Conservation (phyloP, 2,797 vertebrate species). For the Simalia tracyae region DNA sequence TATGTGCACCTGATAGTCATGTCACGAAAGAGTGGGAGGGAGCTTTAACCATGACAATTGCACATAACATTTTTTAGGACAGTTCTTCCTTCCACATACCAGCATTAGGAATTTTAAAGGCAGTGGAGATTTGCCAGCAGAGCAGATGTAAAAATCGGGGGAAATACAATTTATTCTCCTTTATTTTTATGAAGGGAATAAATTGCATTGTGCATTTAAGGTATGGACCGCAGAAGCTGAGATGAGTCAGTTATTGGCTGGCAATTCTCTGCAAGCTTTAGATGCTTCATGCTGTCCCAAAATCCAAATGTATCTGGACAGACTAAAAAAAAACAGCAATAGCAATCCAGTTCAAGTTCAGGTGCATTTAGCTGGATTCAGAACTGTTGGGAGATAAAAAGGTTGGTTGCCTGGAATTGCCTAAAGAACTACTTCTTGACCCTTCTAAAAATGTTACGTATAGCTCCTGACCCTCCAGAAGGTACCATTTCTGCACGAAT, state of each 20-base stretch:
- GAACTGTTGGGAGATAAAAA: neutral
- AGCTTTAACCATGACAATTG: neutral
- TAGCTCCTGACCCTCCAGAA: neutral
- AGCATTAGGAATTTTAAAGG: neutral
- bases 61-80: neutral
- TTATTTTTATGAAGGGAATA: neutral
- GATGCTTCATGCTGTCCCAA: neutral
- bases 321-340: neutral
- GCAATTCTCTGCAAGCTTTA: neutral
- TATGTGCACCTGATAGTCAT: neutral
- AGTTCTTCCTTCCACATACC: neutral
- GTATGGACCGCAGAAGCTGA: neutral
- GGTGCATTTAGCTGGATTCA: neutral
- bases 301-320: neutral
- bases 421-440: neutral
- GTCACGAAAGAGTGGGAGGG: neutral
- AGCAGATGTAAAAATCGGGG: neutral
- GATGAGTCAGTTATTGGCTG: neutral
- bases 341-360: neutral
- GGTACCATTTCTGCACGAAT: neutral
- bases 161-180: neutral
- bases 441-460: neutral
- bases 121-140: neutral
- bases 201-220: neutral
- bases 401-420: neutral